Base-by-base conservation (phyloP, 2,888 invertebrate genomes). In the Deilephila elpenor region DNA sequence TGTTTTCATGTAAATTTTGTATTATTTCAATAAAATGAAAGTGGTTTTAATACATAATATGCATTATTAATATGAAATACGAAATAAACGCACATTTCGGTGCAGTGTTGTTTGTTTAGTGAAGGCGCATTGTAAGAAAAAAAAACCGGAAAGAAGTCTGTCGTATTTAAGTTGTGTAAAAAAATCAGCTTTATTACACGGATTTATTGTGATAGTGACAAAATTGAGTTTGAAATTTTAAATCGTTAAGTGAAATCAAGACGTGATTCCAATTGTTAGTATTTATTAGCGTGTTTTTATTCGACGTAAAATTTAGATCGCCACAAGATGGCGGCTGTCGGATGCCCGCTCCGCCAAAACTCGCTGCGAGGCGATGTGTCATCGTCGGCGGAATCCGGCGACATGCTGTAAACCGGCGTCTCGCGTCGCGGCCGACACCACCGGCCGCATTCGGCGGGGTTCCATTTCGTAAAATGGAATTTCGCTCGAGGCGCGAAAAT, bases 401-500 rank as follows among this genome's bases (percentile, higher is more conserved):
- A 88, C 89, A 91, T 91, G 92, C 86, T 93, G 87, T 93, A 88
- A 93, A 88, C 90, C 89, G 91, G 93, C 92, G 92, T 90, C 88
- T 88, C 85, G 88, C 86, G 86, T 78, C 85, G 89, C 89, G 90
- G 88, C 89, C 86, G 86, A 85, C 78, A 80, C 86, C 83, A 83
- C 88, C 89, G 91, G 92, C 88, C 87, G 92, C 90, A 87, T 88
- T 86, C 88, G 85, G 93, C 93, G 93, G 87, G 88, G 89, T 93
- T 94, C 94, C 93, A 93, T 92, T 91, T 83, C 90, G 82, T 90
- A 94, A 92, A 92, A 94, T 94, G 94, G 94, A 91, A 93, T 93
- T 93, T 93, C 93, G 93, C 92, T 93, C 88, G 90, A 93, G 94
- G 94, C 94, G 94, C 93, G 93, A 94, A 94, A 94, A 94, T 93